Percentiles rank a stretch among this genome's conserved stretches.
Conservation (phyloP, 2,113 vertebrate genomes). For the Spilogale gracilis region DNA sequence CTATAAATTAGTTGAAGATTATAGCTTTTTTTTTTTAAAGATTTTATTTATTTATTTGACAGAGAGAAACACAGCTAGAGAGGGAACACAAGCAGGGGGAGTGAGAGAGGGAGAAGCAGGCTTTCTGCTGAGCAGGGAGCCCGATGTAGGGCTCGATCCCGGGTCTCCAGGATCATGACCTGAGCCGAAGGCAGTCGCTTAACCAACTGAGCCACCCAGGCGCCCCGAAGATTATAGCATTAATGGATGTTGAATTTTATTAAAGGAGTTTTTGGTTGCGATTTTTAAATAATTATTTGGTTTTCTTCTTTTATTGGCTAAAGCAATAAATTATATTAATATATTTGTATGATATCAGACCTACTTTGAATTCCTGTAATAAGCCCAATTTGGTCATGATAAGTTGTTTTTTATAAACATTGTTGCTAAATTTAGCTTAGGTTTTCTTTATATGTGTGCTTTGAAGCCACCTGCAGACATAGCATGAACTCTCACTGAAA, state of each 20-base stretch:
- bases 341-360: neutral
- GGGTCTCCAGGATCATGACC: too few species aligned
- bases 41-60: too few species aligned
- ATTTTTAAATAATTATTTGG: neutral
- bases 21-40: neutral
- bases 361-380: slow-evolving; percentile 10
- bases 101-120: too few species aligned
- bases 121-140: too few species aligned
- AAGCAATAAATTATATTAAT: neutral
- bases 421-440: neutral
- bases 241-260: neutral
- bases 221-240: too few species aligned
- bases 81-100: too few species aligned
- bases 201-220: too few species aligned
- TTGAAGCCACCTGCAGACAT: neutral
- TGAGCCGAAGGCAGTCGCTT: too few species aligned
- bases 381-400: neutral
- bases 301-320: slow-evolving; percentile 29
- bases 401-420: neutral
- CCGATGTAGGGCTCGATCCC: too few species aligned
- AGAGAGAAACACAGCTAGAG: too few species aligned
- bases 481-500: neutral
- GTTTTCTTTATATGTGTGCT: neutral
- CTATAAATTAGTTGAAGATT: neutral
- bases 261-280: neutral